A percentile compares a stretch with the other conserved stretches of the same genome.
phyloP scores from a whole-genome alignment of 1,140 invertebrate species.

The Conus betulinus region DNA sequence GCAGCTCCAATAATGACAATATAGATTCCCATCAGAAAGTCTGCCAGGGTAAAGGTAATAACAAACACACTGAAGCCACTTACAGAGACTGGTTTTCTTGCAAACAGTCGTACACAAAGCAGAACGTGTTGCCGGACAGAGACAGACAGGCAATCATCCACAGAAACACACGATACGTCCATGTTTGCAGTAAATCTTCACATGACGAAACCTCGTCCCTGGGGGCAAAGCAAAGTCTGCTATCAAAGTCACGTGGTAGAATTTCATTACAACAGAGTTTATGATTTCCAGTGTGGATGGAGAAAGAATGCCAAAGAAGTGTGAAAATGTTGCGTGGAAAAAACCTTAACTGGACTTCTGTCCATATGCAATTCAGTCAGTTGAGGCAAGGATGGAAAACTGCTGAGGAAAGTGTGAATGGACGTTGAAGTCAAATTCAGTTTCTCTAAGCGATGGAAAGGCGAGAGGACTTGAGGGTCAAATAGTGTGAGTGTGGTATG shows the following conservation, averaged over 20 bases:
- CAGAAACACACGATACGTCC: constrained; percentile 38
- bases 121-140: constrained; percentile 46
- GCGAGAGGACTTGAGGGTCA: neutral
- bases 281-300: constrained; percentile 40
- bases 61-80: constrained; percentile 49
- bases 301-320: constrained; percentile 24
- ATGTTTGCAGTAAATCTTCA: constrained; percentile 41
- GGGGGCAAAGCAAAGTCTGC: constrained; percentile 42
- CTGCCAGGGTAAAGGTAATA: constrained; percentile 55
- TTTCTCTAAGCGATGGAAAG: neutral
- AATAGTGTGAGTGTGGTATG: neutral
- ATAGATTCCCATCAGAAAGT: constrained; percentile 67
- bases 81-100: constrained; percentile 25
- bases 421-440: constrained; percentile 22
- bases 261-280: constrained; percentile 48
- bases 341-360: constrained; percentile 28
- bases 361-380: constrained; percentile 33
- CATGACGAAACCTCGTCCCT: constrained; percentile 53
- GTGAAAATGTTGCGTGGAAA: constrained; percentile 42
- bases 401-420: constrained; percentile 4
- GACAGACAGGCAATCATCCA: constrained; percentile 46
- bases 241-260: neutral
- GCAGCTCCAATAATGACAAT: constrained; percentile 60
- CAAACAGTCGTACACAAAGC: constrained; percentile 39
- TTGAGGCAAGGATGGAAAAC: neutral